These are phyloP conservation scores for Leucozona laternaria DNA, from an alignment of 2,888 invertebrate genomes.

Conservation along the genomic window DNA sequence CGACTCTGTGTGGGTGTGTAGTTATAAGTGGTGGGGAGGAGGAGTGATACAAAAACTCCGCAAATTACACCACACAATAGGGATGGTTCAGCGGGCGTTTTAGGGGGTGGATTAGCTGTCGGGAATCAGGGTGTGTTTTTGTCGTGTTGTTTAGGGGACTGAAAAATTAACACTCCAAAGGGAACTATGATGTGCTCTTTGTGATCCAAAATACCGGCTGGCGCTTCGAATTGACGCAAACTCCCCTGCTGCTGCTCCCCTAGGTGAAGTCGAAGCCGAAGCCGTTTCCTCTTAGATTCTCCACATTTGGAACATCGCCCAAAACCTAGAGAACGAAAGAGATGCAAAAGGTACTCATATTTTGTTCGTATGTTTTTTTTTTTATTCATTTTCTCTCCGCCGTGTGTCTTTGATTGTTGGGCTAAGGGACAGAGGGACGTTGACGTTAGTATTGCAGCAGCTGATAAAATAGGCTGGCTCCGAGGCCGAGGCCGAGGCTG, in stretches of 20 bases:
- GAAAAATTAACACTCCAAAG: constrained; percentile 20
- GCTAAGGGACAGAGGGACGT: constrained; percentile 18
- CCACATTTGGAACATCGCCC: constrained; percentile 39
- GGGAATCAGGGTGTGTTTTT: constrained; percentile 61
- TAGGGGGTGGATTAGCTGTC: constrained; percentile 61
- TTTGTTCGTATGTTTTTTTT: constrained; percentile 15
- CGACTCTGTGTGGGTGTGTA: constrained; percentile 34
- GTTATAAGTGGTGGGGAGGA: constrained; percentile 11
- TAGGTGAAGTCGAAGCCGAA: background rate
- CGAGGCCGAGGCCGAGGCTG: no score
- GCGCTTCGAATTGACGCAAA: constrained; percentile 40
- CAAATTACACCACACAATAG: constrained; percentile 18
- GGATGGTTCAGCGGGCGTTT: constrained; percentile 48
- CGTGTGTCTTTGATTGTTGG: background rate
- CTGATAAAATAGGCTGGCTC: constrained; percentile 73
- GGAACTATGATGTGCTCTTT: background rate
- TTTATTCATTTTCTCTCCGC: constrained; percentile 45
- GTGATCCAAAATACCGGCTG: background rate
- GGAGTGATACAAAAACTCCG: constrained; percentile 37
- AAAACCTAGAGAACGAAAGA: constrained; percentile 46
- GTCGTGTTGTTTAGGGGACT: background rate
- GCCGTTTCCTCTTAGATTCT: constrained; percentile 16
- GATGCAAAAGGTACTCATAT: constrained; percentile 39
- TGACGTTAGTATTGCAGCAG: background rate
- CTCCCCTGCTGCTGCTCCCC: constrained; percentile 10